Conservation (phyloP, 2,888 invertebrate genomes). For the Hemistola chrysoprasaria region DNA sequence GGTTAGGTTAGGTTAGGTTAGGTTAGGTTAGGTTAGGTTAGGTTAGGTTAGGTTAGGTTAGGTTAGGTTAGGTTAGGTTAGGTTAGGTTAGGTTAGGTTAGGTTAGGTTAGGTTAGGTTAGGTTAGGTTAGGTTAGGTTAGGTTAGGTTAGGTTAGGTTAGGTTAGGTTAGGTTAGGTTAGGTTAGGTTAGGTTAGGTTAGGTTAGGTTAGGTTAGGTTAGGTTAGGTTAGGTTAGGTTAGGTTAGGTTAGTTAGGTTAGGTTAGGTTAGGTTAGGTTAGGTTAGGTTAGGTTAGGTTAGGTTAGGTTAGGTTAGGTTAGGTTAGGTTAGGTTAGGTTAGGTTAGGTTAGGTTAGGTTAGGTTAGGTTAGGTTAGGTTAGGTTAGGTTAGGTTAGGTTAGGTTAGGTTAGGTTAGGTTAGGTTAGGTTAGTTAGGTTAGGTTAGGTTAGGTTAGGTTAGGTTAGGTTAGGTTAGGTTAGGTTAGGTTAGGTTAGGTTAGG, state of each 20-base stretch:
- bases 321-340: slow-evolving; percentile 19
- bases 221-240: slow-evolving; percentile 20
- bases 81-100: slow-evolving; percentile 24
- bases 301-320: slow-evolving; percentile 29
- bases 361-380: slow-evolving; percentile 22
- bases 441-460: slow-evolving; percentile 20
- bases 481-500: slow-evolving; percentile 17
- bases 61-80: slow-evolving; percentile 15
- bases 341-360: slow-evolving; percentile 23
- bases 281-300: slow-evolving; percentile 27
- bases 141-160: slow-evolving; percentile 15
- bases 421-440: slow-evolving; percentile 20
- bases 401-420: slow-evolving; percentile 19
- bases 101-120: slow-evolving; percentile 26
- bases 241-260: slow-evolving; percentile 22
- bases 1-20: slow-evolving; percentile 1
- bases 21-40: slow-evolving; percentile 15
- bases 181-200: slow-evolving; percentile 20
- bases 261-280: slow-evolving; percentile 16
- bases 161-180: slow-evolving; percentile 22
- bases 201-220: slow-evolving; percentile 24
- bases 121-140: slow-evolving; percentile 18
- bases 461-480: slow-evolving; percentile 16
- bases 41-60: slow-evolving; percentile 18
- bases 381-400: slow-evolving; percentile 23